Base-by-base conservation (phyloP, 2,113 vertebrate species). In the Oreotragus oreotragus region DNA sequence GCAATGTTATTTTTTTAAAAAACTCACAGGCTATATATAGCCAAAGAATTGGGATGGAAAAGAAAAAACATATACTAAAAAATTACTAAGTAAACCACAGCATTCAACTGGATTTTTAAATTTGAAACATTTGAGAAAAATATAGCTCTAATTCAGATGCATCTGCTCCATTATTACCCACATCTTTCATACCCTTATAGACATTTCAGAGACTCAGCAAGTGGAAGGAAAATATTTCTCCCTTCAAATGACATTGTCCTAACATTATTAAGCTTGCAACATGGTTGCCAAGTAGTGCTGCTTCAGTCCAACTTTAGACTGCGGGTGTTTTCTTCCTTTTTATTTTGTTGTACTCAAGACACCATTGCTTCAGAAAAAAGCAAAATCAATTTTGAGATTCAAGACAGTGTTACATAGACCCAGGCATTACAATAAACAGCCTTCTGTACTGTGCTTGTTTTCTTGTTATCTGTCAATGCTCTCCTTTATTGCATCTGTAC, bases 301-400 rank as follows among this genome's bases (percentile, higher is more conserved):
- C 27, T 91, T 93, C n/a, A 36, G 51, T 84, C 21, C 36, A 30
- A 11, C 27, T 55, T 57, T 33, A 66, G 57, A 49, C 21, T 73
- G 3, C 3, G 10, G 1, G 11, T 36, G 7, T 49, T 53, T 58
- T 84, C 25, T 84, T 70, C 21, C 9, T 81, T 81, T 93, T 94
- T 66, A 16, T 80, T 95, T 92, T 36, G 7, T 60, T 91, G 60
- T 86, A 55, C 51, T 51, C 81, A 84, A 93, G 47, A 88, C 47
- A 88, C 62, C 6, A n/a, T 62, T 88, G 43, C 70, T 33, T 97
- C 36, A 77, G 87, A 96, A 96, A 58, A 91, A 96, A 90, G 14
- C 16, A 90, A 88, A 96, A 81, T 88, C n/a, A 27, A 39, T 96
- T 91, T 83, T 80, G 81, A 92, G 66, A 79, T 94, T 84, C 83